phyloP scores from a whole-genome alignment of 2,888 invertebrate genomes.

The Stenichneumon culpator region DNA sequence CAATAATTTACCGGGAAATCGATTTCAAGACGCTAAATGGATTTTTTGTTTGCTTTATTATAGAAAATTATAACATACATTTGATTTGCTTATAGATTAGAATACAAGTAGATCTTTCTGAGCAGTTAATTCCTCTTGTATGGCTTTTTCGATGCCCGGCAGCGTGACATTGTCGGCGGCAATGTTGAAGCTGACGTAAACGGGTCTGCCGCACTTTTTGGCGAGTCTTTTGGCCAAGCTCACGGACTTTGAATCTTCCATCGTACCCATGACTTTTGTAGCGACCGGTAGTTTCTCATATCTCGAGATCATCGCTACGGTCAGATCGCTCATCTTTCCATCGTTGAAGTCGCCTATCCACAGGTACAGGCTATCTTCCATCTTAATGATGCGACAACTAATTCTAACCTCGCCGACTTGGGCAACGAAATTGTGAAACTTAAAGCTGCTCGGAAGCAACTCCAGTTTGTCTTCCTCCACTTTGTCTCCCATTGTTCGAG shows the following conservation, averaged over 20 bases:
- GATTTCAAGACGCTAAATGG: not conserved
- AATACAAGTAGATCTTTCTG: slow-evolving; percentile 76
- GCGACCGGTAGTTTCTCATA: slow-evolving; percentile 78
- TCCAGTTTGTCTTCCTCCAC: slow-evolving; percentile 39
- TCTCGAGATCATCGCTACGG: slow-evolving; percentile 79
- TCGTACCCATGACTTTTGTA: slow-evolving; percentile 82
- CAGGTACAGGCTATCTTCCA: slow-evolving; percentile 82
- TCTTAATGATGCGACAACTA: slow-evolving; percentile 80
- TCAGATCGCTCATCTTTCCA: slow-evolving; percentile 80
- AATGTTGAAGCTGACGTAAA: slow-evolving; percentile 85
- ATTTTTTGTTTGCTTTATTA: slow-evolving; percentile 12
- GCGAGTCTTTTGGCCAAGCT: slow-evolving; percentile 82
- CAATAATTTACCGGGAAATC: not conserved
- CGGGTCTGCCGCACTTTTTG: slow-evolving; percentile 81
- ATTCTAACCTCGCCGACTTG: slow-evolving; percentile 78
- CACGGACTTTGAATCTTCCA: slow-evolving; percentile 78
- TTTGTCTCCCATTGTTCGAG: slow-evolving; percentile 33
- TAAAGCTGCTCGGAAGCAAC: slow-evolving; percentile 76
- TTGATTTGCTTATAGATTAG: slow-evolving; percentile 40
- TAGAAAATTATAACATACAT: slow-evolving; percentile 29
- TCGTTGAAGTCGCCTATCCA: slow-evolving; percentile 82
- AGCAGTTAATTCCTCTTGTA: slow-evolving; percentile 80
- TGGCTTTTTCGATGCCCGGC: slow-evolving; percentile 79
- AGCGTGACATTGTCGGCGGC: slow-evolving; percentile 75
- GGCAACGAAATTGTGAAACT: slow-evolving; percentile 78